Base-by-base conservation (phyloP, 2,888 invertebrate genomes). In the Yponomeuta sedellus region DNA sequence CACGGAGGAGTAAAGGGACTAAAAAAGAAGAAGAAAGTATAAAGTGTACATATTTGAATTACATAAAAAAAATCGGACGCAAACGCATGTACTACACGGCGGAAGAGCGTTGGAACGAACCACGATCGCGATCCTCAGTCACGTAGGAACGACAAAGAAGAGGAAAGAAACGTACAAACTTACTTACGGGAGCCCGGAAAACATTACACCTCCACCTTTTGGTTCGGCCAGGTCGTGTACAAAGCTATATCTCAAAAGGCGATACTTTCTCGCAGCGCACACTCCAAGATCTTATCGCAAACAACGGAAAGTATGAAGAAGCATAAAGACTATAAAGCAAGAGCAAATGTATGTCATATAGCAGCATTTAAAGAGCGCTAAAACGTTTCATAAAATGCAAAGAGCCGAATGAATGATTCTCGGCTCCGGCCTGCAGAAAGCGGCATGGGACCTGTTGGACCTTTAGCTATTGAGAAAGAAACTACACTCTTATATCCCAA, bases 261-360 rank as follows among this genome's bases (percentile, higher is more conserved):
- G 44, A 52, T 16, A 16, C 44, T 34, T 34, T 34, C 34, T 52
- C 16, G 44, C 44, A 16, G 44, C 44, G 16, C 44, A 52, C 12
- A 52, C 16, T 16, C 12, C 44, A 52, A 52, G 44, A 52, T 52
- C 44, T 52, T 52, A 52, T 52, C 44, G 44, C 44, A 52, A 52
- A 52, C 44, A 52, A 52, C 44, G 16, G 44, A 52, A 52, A 52
- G 44, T 52, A 52, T 52, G 44, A 52, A 52, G 44, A 52, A 52
- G 44, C 16, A 16, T 52, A 16, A 52, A 52, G 44, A 52, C 44
- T 52, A 52, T 52, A 52, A 52, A 52, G 16, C 4, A 52, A 52
- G 44, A 52, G 44, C 44, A 52, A 52, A 52, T 52, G 44, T 52
- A 16, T 52, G 44, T 52, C 44, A 52, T 52, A 52, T 52, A 52